phyloP scores from a whole-genome alignment of 2,113 vertebrate species.

The Cichladusa arquata region DNA sequence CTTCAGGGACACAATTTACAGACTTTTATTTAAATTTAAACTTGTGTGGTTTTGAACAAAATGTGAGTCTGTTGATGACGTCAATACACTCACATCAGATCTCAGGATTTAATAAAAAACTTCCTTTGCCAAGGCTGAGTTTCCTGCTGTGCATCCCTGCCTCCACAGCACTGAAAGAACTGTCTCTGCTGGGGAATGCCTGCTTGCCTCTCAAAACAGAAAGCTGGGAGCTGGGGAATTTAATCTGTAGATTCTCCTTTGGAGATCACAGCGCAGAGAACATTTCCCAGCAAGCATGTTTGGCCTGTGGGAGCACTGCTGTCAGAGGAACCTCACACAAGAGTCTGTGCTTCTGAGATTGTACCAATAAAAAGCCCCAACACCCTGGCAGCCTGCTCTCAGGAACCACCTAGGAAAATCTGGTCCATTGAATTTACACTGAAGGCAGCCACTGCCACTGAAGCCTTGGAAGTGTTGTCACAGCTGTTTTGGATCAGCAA shows the following conservation, averaged over 20 bases:
- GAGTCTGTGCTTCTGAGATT: background rate
- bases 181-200: background rate
- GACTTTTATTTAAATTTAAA: background rate
- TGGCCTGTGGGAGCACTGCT: background rate
- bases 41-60: background rate
- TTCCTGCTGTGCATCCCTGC: background rate
- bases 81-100: background rate
- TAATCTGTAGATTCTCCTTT: background rate
- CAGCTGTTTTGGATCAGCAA: background rate
- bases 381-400: background rate
- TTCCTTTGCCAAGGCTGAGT: background rate
- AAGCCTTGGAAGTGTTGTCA: background rate
- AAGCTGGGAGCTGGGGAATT: background rate
- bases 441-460: background rate
- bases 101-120: background rate
- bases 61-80: rapidly evolving
- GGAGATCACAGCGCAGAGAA: background rate
- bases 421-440: background rate
- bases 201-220: background rate
- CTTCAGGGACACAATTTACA: background rate
- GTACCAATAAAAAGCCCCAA: background rate
- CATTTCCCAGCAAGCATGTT: rapidly evolving
- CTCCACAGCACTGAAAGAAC: background rate
- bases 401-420: background rate
- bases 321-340: background rate